Evolutionary conservation across 2,113 vertebrate species (phyloP), one percentile per base, ranked within the genome.

Genomic region (Numida meleagris): DNA sequence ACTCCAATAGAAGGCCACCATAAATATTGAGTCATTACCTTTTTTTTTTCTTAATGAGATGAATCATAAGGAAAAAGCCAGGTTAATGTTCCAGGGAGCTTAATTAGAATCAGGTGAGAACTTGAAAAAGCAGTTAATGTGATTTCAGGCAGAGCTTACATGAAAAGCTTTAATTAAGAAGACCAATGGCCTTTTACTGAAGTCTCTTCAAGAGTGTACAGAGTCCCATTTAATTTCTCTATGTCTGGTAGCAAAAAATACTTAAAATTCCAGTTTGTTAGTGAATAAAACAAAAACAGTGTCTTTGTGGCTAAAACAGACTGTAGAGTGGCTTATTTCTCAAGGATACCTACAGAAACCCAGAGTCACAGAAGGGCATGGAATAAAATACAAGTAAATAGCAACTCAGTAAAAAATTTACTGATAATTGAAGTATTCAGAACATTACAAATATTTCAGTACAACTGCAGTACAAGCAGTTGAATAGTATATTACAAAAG

Each of bases 21-120:
- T n/a, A 40, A 25, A 38, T 62, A 62, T 25, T 55, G 80, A 98
- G 92, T 97, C 72, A 98, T 98, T 98, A 97, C 98, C 97, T 98
- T 97, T 97, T 98, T 98, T 98, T 97, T 98, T 98, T 97, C 65
- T 97, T 99, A 98, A 99, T 98, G 98, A 99, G 98, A 98, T 98
- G 98, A 98, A 98, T 98, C 98, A 98, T 93, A 94, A 97, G 78
- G 96, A 97, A 97, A 95, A 98, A 98, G 97, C 92, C 95, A 82
- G 95, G 96, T 98, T 99, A 99, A 98, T 99, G 98, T 98, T 99
- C 98, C 98, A 97, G 98, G 90, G 98, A 98, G 98, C 97, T 98
- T 99, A 99, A 99, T 99, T 99, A 99, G 98, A 98, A 98, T 97
- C 98, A 98, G 98, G 98, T 98, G 98, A 98, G 98, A 98, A 97